Base-by-base conservation (phyloP, 2,888 invertebrate species). In the Epinotia demarniana region DNA sequence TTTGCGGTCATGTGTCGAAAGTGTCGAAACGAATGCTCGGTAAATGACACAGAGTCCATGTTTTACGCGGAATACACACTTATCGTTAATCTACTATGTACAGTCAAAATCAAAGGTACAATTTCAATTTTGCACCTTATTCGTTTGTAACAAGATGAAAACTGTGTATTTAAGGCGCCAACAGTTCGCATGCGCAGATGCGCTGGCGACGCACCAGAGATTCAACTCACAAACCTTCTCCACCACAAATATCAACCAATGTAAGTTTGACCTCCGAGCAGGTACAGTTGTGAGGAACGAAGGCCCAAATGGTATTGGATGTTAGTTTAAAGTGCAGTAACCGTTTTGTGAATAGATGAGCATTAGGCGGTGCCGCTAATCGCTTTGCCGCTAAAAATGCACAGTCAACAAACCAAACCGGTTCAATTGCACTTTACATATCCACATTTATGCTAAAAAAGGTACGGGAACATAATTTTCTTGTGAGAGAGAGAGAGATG, bases 291-390 rank as follows among this genome's bases (percentile, higher is more conserved):
- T 46, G 13, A 46, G 3, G 12, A 3, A 46, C 13, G 3, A 46
- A 5, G 13, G 49, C 4, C 49, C 49, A 49, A 49, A 0, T 49
- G 0, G 3, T 49, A 49, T 49, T 49, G 13, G 49, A 0, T 16
- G 5, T 3, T 49, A 49, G 13, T 13, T 13, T 11, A 13, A 49
- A 49, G 49, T 49, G 13, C 16, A 13, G 3, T 0, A 49, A 49
- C 49, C 49, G 49, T 49, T 49, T 13, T 16, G 33, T 33, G 33
- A 33, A 33, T 33, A 13, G 13, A 46, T 13, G 13, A 13, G 68
- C 70, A 64, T 53, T 69, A 23, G 74, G 63, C 46, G 46, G 13
- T 46, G 58, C 64, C 63, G 39, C 68, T 62, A 27, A 67, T 68
- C 62, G 73, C 27, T 53, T 18, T 33, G 18, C 39, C 16, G n/a